phyloP scores from a whole-genome alignment of 53 echinoderm and acorn worm genomes.

The Holothuria leucospilota region DNA sequence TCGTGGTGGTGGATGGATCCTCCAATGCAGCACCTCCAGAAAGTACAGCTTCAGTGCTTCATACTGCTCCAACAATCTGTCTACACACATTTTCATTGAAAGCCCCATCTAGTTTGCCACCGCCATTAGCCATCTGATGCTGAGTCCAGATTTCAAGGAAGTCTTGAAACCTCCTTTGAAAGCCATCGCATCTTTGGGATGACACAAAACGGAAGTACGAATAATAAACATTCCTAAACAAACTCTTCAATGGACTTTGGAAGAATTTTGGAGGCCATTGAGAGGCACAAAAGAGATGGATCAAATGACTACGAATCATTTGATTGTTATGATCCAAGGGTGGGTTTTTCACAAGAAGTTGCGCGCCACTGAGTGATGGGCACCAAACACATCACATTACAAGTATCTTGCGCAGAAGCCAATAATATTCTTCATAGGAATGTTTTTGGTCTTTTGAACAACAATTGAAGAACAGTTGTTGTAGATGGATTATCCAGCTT shows the following conservation, averaged over 20 bases:
- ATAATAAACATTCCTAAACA: slow-evolving; percentile 54
- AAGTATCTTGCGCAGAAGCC: slow-evolving; percentile 55
- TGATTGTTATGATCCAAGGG: slow-evolving; percentile 53
- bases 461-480: slow-evolving; percentile 27
- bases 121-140: slow-evolving; percentile 40
- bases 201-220: slow-evolving; percentile 36
- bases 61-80: no score
- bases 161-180: slow-evolving; percentile 49
- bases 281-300: slow-evolving; percentile 51
- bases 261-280: slow-evolving; percentile 35
- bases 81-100: no score
- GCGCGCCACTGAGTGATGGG: slow-evolving; percentile 46
- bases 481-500: slow-evolving; percentile 53
- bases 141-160: slow-evolving; percentile 33
- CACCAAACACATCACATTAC: slow-evolving; percentile 55
- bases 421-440: slow-evolving; percentile 55
- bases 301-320: slow-evolving; percentile 59
- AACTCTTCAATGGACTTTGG: slow-evolving; percentile 53
- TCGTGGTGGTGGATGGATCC: slow-evolving; percentile 45
- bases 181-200: slow-evolving; percentile 44
- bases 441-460: slow-evolving; percentile 48
- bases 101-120: slow-evolving; percentile 62
- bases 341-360: slow-evolving; percentile 38
- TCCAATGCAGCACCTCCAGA: no score
- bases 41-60: no score